phyloP scores from a whole-genome alignment of 2,888 invertebrate species.

The Onthophagus sagittarius region DNA sequence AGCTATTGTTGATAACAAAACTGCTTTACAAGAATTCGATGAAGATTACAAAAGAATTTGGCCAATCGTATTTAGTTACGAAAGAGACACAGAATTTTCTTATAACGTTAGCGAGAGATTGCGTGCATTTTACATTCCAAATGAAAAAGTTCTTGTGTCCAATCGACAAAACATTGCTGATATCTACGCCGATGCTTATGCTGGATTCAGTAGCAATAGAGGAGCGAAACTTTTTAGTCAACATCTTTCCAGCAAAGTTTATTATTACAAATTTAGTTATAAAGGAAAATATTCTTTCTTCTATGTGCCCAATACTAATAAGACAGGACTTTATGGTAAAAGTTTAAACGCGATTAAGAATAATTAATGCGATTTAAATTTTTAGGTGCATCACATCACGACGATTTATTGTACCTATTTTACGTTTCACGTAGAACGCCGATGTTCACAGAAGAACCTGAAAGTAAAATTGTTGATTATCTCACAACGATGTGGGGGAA shows the following conservation, averaged over 20 bases:
- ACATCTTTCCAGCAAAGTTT: conserved; percentile 55
- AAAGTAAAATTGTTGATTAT: conserved; percentile 43
- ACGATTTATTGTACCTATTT: conserved; percentile 53
- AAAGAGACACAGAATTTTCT: conserved; percentile 55
- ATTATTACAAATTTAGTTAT: conserved; percentile 61
- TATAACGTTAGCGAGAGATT: conserved; percentile 53
- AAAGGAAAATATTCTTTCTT: conserved; percentile 58
- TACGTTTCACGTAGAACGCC: conserved; percentile 35
- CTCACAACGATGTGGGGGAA: conserved; percentile 48
- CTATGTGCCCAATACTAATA: conserved; percentile 52
- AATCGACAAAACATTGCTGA: conserved; percentile 46
- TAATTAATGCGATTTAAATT: conserved; percentile 3
- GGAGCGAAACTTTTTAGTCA: conserved; percentile 58
- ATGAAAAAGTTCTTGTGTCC: conserved; percentile 44
- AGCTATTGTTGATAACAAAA: conserved; percentile 56
- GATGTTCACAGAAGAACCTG: conserved; percentile 43
- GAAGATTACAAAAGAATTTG: conserved; percentile 59
- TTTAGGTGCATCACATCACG: conserved; percentile 48
- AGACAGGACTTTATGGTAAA: conserved; percentile 35
- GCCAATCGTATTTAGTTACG: conserved; percentile 62
- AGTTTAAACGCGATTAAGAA: too few species aligned
- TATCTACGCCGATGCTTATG: conserved; percentile 58
- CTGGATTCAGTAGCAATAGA: conserved; percentile 59
- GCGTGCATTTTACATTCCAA: conserved; percentile 51
- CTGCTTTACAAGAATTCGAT: conserved; percentile 54